A percentile compares a stretch with the other conserved stretches of the same genome.
Evolutionary conservation across 2,113 vertebrate species (phyloP).

Genomic region (Thalassarche chlororhynchos): DNA sequence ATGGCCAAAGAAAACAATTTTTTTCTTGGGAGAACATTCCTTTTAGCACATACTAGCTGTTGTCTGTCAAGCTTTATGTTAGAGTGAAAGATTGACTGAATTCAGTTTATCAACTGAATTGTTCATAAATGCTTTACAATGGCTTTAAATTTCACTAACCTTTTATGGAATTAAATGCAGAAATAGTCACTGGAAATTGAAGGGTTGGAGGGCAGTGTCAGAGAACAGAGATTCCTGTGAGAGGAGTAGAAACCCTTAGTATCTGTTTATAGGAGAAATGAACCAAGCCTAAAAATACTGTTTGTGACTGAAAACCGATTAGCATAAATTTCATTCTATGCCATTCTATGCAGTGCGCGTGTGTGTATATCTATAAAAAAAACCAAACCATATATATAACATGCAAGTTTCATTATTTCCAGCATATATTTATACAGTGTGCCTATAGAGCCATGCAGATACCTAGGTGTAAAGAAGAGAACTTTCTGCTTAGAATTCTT

Average conservation of each 20-base stretch:
- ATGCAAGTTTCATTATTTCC: not conserved
- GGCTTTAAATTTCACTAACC: not conserved
- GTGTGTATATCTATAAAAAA: not conserved
- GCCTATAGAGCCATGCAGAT: not conserved
- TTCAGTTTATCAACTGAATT: not conserved
- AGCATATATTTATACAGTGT: not conserved
- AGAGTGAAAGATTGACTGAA: not conserved
- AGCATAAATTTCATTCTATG: not conserved
- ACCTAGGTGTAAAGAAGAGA: not conserved
- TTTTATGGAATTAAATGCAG: not conserved
- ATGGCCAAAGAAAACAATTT: not conserved
- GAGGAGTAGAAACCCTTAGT: not conserved
- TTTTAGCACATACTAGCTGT: not conserved
- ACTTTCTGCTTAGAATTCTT: not conserved
- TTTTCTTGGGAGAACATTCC: not conserved
- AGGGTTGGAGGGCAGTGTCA: not conserved
- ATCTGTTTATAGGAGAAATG: not conserved
- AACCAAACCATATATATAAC: too few species aligned
- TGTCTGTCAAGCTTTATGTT: not conserved
- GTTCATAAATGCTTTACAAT: not conserved
- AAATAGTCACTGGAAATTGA: not conserved
- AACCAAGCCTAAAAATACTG: not conserved
- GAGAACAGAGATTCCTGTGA: not conserved
- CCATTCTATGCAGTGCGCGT: not conserved
- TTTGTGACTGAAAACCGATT: not conserved